Percentiles rank a stretch among this genome's conserved stretches.
phyloP scores from a whole-genome alignment of 1,140 invertebrate genomes.

The Teleopsis dalmanni region DNA sequence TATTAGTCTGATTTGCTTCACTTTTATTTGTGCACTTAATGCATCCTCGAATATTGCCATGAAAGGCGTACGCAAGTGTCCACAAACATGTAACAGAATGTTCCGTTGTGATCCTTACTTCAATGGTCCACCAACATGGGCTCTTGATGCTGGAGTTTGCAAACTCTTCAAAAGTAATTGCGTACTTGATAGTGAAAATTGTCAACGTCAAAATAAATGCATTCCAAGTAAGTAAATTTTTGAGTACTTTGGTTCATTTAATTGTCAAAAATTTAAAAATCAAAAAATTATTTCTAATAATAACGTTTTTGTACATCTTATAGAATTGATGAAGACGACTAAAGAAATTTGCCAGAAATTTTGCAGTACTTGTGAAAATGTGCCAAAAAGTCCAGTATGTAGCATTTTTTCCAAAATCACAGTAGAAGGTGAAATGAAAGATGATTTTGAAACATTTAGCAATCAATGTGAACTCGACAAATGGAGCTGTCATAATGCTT shows the following conservation, averaged over 20 bases:
- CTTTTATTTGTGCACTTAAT: no score
- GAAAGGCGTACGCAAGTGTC: no score
- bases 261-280: neutral
- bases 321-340: neutral
- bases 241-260: neutral
- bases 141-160: neutral
- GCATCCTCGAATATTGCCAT: no score
- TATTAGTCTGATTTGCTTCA: no score
- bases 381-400: neutral
- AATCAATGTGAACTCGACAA: constrained; percentile 5
- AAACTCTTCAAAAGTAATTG: constrained; percentile 4
- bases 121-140: neutral
- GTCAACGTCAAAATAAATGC: constrained; percentile 2
- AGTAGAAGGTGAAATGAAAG: neutral
- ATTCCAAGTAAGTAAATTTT: neutral
- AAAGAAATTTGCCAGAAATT: constrained; percentile 1
- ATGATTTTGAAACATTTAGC: neutral
- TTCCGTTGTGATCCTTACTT: constrained; percentile 5
- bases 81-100: neutral
- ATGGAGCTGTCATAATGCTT: neutral
- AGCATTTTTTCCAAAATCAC: neutral
- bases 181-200: constrained; percentile 1
- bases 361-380: neutral
- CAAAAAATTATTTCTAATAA: no score
- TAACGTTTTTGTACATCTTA: neutral